Base-by-base conservation (phyloP, 2,888 invertebrate species). In the Trachelus tabidus region DNA sequence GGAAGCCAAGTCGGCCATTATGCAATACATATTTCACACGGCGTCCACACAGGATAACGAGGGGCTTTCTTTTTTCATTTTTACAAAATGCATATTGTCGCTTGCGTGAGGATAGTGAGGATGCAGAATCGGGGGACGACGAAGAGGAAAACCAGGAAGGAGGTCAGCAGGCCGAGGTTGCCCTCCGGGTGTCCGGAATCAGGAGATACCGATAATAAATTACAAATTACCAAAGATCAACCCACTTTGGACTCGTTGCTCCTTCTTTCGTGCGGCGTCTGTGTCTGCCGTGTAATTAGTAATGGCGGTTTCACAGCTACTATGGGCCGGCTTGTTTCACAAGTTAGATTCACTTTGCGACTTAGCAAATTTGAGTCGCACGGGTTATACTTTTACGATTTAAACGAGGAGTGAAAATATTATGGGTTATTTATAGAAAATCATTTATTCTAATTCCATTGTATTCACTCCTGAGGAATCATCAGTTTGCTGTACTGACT, bases 111-210 rank as follows among this genome's bases (percentile, higher is more conserved):
- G 56, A 56, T 0, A 56, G 9, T 2, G 23, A 15, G 15, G 40
- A 56, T 56, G 56, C 56, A 56, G 56, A 56, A 56, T 56, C 15
- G 15, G 9, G 23, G 1, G 56, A 6, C 2, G 56, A 34, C 34
- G 11, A n/a, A 23, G 34, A 71, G 82, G 78, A 82, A 71, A 71
- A 33, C 6, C 33, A 79, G 80, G 81, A 85, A 83, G 68, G 80
- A 76, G 85, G 85, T 85, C 81, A 85, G 83, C 81, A 82, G 85
- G 83, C 80, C 85, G 80, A 75, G 71, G 56, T 75, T 78, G 37
- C 82, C 80, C 69, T 76, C 68, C 75, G 73, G 80, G 40, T 40
- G 37, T 31, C n/a, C 35, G 37, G 69, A 79, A 82, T 79, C 77
- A 77, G 76, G 76, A 79, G 78, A 74, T 83, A 78, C 75, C 75